phyloP scores from a whole-genome alignment of 2,797 vertebrate species.

The Scomberomorus guttatus region DNA sequence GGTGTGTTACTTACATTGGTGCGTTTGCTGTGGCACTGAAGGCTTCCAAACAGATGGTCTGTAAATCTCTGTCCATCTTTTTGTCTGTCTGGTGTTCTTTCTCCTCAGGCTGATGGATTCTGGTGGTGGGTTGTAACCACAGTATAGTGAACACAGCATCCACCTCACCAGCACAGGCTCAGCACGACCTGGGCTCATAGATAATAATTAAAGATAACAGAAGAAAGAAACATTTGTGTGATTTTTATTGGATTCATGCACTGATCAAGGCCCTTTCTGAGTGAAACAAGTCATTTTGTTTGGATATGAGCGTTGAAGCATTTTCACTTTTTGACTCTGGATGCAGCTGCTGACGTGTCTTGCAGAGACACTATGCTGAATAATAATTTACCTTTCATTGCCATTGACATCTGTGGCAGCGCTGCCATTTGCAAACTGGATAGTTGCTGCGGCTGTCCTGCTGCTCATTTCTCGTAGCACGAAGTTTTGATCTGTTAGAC shows the following conservation, averaged over 20 bases:
- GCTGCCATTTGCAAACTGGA: conserved; percentile 67
- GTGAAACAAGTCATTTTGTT: not conserved
- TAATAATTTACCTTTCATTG: conserved; percentile 72
- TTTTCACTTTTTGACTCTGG: not conserved
- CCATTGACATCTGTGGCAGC: conserved; percentile 68
- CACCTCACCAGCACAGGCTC: conserved; percentile 45
- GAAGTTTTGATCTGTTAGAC: conserved; percentile 79
- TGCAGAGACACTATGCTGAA: not conserved
- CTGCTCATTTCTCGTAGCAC: conserved; percentile 84
- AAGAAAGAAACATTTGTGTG: not conserved
- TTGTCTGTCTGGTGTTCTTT: conserved; percentile 33
- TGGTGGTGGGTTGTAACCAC: conserved; percentile 26
- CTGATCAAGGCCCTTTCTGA: not conserved
- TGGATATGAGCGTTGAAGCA: not conserved
- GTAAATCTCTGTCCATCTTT: conserved; percentile 42
- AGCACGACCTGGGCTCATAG: conserved; percentile 50
- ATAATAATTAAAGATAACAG: not conserved
- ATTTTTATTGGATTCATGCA: conserved; percentile 15
- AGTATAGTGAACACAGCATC: conserved; percentile 28
- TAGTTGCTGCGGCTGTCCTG: conserved; percentile 47
- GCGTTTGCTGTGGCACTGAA: conserved; percentile 35
- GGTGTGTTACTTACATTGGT: not conserved
- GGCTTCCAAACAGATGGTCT: conserved; percentile 41
- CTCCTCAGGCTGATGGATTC: conserved; percentile 24
- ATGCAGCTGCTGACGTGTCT: not conserved